Conservation (phyloP, 1,140 invertebrate species). For the Dolichoris vasculosae region DNA sequence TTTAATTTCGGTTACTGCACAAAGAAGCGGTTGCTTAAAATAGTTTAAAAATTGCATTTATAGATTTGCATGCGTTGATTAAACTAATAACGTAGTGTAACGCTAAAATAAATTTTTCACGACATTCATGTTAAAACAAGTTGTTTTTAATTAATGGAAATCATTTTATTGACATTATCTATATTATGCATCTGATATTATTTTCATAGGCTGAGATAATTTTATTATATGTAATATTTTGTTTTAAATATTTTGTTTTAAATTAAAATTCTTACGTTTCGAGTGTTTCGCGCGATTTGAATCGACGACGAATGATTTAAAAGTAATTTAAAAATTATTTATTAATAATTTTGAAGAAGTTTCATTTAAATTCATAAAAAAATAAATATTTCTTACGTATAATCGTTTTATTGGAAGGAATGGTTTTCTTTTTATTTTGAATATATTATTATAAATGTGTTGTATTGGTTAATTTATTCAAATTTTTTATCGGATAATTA, state of each 20-base stretch:
- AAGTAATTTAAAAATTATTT: no score
- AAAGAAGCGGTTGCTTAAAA: background rate
- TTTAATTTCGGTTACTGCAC: background rate
- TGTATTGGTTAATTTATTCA: background rate
- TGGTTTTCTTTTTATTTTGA: background rate
- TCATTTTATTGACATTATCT: background rate
- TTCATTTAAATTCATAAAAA: no score
- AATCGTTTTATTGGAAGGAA: background rate
- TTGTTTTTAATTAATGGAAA: background rate
- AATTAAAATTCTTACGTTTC: no score
- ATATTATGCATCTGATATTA: background rate
- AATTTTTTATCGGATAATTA: constrained; percentile 3
- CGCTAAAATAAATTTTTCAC: background rate
- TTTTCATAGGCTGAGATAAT: background rate
- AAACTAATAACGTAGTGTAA: constrained; percentile 3
- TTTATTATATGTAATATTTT: background rate
- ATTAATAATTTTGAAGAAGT: no score
- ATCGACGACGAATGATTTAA: no score
- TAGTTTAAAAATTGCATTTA: background rate
- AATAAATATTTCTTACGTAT: no score
- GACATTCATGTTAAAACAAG: background rate
- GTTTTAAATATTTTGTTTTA: background rate
- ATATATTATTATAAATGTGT: background rate
- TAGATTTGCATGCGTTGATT: background rate
- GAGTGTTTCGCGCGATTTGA: no score